phyloP scores from a whole-genome alignment of 2,113 vertebrate species.

The Chamaea fasciata region DNA sequence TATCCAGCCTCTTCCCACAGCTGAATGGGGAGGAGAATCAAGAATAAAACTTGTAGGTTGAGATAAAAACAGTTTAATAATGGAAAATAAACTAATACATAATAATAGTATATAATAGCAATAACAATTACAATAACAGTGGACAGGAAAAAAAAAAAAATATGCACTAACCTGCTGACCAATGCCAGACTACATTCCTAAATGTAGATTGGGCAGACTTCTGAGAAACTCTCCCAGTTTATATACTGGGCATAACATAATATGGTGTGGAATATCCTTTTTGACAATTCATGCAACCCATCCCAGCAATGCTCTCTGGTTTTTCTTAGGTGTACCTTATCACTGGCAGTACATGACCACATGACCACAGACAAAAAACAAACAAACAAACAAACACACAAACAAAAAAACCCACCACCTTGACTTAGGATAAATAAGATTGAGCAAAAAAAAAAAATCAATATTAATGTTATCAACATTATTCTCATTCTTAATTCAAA shows the following conservation, averaged over 20 bases:
- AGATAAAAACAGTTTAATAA: neutral
- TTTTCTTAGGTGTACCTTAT: neutral
- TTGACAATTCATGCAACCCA: fast-evolving
- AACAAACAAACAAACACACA: no score
- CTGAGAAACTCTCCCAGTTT: neutral
- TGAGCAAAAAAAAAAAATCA: neutral
- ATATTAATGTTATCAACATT: neutral
- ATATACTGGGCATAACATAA: neutral
- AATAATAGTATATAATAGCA: neutral
- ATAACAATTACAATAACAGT: neutral
- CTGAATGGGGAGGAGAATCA: neutral
- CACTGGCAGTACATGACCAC: neutral
- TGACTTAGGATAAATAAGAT: fast-evolving
- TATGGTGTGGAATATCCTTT: neutral
- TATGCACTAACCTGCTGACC: neutral
- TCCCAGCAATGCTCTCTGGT: fast-evolving
- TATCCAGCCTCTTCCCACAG: neutral
- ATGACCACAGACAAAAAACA: no score
- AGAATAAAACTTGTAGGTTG: neutral
- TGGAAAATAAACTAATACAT: neutral
- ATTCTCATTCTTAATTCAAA: neutral
- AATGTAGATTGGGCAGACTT: neutral
- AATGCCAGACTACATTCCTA: neutral
- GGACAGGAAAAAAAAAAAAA: neutral
- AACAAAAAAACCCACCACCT: neutral